Base-by-base conservation (phyloP, 2,797 vertebrate genomes). In the Merluccius polli region DNA sequence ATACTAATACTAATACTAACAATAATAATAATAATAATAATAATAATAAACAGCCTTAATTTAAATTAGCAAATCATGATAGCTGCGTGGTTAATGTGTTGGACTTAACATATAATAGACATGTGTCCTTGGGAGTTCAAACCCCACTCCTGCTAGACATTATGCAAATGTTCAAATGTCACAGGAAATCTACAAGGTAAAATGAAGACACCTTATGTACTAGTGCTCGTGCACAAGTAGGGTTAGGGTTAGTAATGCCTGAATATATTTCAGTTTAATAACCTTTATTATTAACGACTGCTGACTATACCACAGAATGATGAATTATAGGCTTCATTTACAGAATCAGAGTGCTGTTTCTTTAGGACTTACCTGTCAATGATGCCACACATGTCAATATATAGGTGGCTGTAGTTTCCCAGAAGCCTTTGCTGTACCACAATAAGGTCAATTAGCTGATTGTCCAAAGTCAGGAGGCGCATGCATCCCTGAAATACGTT, bases 371-470 rank as follows among this genome's bases (percentile, higher is more conserved):
- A 97, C 97, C 97, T 96, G 92, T 99, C 97, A 35, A 91, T 94
- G 82, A 99, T 97, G 31, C 96, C 96, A 83, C 97, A 99, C 74
- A 96, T 91, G 90, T 98, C 97, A 82, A 98, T 93, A 81, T 96
- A 95, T 79, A 99, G 92, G 80, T 95, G 91, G 82, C 94, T 96
- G 92, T 95, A 96, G 90, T 95, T 94, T 44, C 96, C 96, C 4
- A 95, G 81, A 70, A 89, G 29, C 27, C 94, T 95, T 74, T 94
- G 93, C 83, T 98, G 97, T 75, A 98, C 93, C 79, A 88, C 84
- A 85, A 96, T 96, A 78, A 98, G 91, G 79, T 99, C 95, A 68
- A 96, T 85, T 12, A 79, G 33, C 36, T 87, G 90, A 38, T 87
- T 81, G 72, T 89, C 89, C 82, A 96, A 79, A 15, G 89, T 92